Percentiles rank a stretch among this genome's conserved stretches.
Conservation (phyloP, 2,797 vertebrate species). For the Halcyon smyrnensis region DNA sequence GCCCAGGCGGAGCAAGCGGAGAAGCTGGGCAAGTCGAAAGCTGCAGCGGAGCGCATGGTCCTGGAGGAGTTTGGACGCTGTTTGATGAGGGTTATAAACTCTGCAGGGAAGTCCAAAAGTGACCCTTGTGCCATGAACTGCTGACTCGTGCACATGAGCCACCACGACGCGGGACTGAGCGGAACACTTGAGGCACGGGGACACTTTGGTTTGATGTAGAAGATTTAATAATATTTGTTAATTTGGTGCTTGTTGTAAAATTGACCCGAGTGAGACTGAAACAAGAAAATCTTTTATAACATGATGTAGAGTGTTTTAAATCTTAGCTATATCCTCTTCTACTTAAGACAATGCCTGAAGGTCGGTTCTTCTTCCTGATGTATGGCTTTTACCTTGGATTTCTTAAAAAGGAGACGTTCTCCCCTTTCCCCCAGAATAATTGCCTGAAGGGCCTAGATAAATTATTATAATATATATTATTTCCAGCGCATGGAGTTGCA, state of each 20-base stretch:
- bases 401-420: slow-evolving; percentile 63
- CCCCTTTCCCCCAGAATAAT: slow-evolving; percentile 26
- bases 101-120: slow-evolving; percentile 94
- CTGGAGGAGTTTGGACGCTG: slow-evolving; percentile 98
- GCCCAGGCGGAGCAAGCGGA: slow-evolving; percentile 93
- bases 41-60: slow-evolving; percentile 90
- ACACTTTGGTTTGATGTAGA: slow-evolving; percentile 70
- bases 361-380: slow-evolving; percentile 71
- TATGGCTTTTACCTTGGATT: slow-evolving; percentile 73
- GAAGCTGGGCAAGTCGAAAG: slow-evolving; percentile 88
- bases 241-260: slow-evolving; percentile 80
- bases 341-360: slow-evolving; percentile 61
- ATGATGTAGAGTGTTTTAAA: slow-evolving; percentile 74
- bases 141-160: slow-evolving; percentile 76
- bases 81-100: slow-evolving; percentile 95
- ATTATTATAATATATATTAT: slow-evolving; percentile 76
- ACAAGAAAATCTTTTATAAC: slow-evolving; percentile 74
- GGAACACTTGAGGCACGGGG: slow-evolving; percentile 72
- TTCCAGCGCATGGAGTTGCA: slow-evolving; percentile 67
- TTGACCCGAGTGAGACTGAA: slow-evolving; percentile 69
- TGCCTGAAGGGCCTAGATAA: slow-evolving; percentile 76
- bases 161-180: not conserved
- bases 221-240: slow-evolving; percentile 66
- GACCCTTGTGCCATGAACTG: slow-evolving; percentile 94
- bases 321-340: slow-evolving; percentile 69